Conservation (phyloP, 2,113 vertebrate species). For the Excalfactoria chinensis region DNA sequence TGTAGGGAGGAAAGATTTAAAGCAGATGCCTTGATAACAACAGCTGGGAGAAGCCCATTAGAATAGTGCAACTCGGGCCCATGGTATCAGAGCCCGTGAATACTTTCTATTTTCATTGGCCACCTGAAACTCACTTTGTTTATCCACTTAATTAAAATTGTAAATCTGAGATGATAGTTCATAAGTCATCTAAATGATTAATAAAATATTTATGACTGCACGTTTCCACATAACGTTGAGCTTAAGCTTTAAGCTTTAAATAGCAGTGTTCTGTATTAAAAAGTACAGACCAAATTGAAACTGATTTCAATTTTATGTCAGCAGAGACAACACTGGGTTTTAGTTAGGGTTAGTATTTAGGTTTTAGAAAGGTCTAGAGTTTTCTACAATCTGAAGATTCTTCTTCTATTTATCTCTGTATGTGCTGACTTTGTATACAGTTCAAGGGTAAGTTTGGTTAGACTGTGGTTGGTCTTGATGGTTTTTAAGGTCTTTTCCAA, state of each 20-base stretch:
- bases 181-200: neutral
- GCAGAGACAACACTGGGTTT: neutral
- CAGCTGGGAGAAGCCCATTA: neutral
- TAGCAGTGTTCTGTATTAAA: neutral
- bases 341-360: neutral
- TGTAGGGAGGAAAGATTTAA: neutral
- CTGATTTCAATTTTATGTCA: neutral
- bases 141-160: neutral
- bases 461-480: no score
- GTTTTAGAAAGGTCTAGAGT: neutral
- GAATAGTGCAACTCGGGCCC: neutral
- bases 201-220: neutral
- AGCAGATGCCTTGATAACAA: neutral
- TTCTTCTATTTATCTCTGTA: neutral
- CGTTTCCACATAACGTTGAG: neutral
- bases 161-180: neutral
- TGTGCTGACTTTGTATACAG: neutral
- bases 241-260: neutral
- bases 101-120: neutral
- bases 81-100: neutral
- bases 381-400: neutral
- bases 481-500: no score
- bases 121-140: neutral
- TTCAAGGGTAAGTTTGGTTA: neutral
- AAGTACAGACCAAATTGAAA: neutral